A percentile compares a stretch with the other conserved stretches of the same genome.
These are phyloP conservation scores for Sarcophaga subvicina DNA, from an alignment of 2,888 invertebrate species.

Conservation along the genomic window DNA sequence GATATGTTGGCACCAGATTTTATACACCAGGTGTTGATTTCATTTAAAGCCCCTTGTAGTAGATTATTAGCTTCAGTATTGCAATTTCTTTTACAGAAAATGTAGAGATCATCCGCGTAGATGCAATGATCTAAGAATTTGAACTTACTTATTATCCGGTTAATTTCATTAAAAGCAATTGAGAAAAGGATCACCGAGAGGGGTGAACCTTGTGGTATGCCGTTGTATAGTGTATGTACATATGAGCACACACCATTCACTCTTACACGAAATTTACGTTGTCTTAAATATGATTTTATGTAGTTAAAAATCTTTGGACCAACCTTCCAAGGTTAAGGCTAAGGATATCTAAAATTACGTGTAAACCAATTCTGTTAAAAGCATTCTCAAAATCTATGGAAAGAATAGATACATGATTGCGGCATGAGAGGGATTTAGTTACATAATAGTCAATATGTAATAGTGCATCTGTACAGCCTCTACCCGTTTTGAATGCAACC, in stretches of 20 bases:
- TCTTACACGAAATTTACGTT: slow-evolving; percentile 41
- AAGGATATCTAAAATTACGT: slow-evolving; percentile 37
- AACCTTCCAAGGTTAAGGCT: slow-evolving; percentile 27
- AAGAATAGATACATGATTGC: slow-evolving; percentile 39
- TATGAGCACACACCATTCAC: slow-evolving; percentile 25
- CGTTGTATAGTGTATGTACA: slow-evolving; percentile 27
- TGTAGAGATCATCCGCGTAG: slow-evolving; percentile 68
- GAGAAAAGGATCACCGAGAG: slow-evolving; percentile 52
- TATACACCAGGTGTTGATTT: slow-evolving; percentile 13
- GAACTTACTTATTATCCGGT: slow-evolving; percentile 35
- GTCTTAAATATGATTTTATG: slow-evolving; percentile 28
- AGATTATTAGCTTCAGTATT: slow-evolving; percentile 5
- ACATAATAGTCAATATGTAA: slow-evolving; percentile 18
- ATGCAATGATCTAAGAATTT: slow-evolving; percentile 58
- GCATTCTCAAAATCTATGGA: slow-evolving; percentile 57
- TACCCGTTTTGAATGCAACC: slow-evolving; percentile 24
- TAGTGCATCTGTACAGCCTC: slow-evolving; percentile 34
- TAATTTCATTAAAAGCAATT: slow-evolving; percentile 58
- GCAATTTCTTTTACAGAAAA: slow-evolving; percentile 45
- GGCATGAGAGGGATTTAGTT: slow-evolving; percentile 13
- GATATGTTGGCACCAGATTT: slow-evolving; percentile 42
- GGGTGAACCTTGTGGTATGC: slow-evolving; percentile 56
- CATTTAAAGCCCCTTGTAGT: slow-evolving; percentile 16
- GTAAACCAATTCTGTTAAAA: slow-evolving; percentile 61
- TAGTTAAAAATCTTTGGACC: slow-evolving; percentile 46